phyloP scores from a whole-genome alignment of 2,797 vertebrate species.

The Hydrophis major region DNA sequence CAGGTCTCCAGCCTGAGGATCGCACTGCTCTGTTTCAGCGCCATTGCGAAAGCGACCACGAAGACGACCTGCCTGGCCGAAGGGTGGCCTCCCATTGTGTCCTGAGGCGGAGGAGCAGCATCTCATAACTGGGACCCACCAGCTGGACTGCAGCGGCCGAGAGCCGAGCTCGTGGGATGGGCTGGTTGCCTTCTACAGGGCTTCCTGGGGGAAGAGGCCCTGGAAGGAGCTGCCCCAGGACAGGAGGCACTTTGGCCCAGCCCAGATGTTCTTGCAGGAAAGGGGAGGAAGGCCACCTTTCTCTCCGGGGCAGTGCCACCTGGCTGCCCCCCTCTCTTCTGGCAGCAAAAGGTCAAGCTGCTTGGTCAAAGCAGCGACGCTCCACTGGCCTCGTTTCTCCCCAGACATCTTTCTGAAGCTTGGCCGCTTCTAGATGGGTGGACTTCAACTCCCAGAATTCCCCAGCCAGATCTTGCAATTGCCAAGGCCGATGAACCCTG shows the following conservation, averaged over 20 bases:
- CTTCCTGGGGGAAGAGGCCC: background rate
- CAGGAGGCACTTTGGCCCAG: no score
- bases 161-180: constrained; percentile 6
- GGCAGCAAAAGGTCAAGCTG: background rate
- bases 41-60: constrained; percentile 88
- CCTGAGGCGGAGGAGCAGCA: constrained; percentile 86
- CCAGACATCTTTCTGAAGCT: background rate
- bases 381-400: background rate
- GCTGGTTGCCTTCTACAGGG: background rate
- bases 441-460: background rate
- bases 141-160: background rate
- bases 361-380: background rate
- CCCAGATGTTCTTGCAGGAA: background rate
- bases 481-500: background rate
- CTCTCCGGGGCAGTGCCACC: background rate
- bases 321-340: background rate
- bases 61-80: constrained; percentile 78
- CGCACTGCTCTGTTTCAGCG: constrained; percentile 69
- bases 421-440: background rate
- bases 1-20: background rate
- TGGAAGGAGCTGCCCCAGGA: background rate
- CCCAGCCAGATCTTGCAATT: background rate
- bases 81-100: constrained; percentile 52
- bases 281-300: background rate
- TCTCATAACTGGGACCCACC: constrained; percentile 73